phyloP scores from a whole-genome alignment of 2,888 invertebrate genomes.

The Apamea epomidion region DNA sequence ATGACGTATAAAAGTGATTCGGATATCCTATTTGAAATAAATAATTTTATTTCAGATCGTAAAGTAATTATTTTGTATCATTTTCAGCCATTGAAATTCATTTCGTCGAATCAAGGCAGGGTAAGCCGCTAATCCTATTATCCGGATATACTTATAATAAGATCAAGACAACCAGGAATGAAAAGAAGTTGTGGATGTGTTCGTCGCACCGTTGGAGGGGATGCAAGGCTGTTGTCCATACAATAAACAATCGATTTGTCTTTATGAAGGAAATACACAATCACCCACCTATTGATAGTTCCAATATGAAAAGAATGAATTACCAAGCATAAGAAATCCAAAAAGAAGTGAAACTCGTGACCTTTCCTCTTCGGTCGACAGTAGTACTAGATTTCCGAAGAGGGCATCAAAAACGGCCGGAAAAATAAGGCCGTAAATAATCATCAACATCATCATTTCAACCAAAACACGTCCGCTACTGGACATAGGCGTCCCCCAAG shows the following conservation, averaged over 20 bases:
- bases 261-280: conserved; percentile 17
- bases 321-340: neutral
- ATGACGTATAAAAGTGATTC: neutral
- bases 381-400: no score
- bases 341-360: neutral
- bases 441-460: no score
- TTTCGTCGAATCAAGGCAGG: conserved; percentile 7
- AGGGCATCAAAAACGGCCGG: no score
- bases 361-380: neutral
- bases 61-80: neutral
- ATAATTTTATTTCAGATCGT: neutral
- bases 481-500: no score
- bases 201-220: conserved; percentile 32
- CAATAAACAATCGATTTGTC: conserved; percentile 17
- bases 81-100: neutral
- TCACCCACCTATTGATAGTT: conserved; percentile 17
- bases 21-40: neutral
- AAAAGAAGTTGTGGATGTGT: conserved; percentile 31
- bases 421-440: no score
- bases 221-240: conserved; percentile 38
- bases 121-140: conserved; percentile 11
- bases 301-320: neutral
- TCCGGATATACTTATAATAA: conserved; percentile 30
- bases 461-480: no score
- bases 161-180: neutral